Percentiles rank a stretch among this genome's conserved stretches.
Conservation (phyloP, 2,113 vertebrate genomes). For the Neoarius graeffei region DNA sequence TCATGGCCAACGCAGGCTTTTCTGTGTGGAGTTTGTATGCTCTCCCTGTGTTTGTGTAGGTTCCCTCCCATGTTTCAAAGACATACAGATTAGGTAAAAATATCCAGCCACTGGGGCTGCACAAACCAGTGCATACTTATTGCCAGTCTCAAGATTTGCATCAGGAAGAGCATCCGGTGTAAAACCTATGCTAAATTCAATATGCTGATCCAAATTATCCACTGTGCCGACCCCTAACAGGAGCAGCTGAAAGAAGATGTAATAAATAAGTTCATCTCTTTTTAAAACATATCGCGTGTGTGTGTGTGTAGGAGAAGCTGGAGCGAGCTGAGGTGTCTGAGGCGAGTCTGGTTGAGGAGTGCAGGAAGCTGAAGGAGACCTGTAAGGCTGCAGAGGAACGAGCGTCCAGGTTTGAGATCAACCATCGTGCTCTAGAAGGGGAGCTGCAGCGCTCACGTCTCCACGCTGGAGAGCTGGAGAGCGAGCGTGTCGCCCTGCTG, state of each 20-base stretch:
- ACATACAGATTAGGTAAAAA: too few species aligned
- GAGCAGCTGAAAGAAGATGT: neutral
- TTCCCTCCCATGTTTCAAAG: too few species aligned
- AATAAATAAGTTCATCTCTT: neutral
- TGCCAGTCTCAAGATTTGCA: too few species aligned
- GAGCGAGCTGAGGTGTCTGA: slow-evolving; percentile 59
- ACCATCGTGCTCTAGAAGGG: slow-evolving; percentile 67
- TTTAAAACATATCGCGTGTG: neutral
- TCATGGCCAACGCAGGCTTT: too few species aligned
- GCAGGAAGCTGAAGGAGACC: slow-evolving; percentile 67
- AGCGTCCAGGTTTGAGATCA: slow-evolving; percentile 68
- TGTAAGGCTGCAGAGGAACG: slow-evolving; percentile 69
- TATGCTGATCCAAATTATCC: too few species aligned
- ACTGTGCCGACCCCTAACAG: too few species aligned
- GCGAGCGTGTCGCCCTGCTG: slow-evolving; percentile 64
- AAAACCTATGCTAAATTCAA: too few species aligned
- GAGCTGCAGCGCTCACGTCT: slow-evolving; percentile 73
- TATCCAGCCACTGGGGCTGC: too few species aligned
- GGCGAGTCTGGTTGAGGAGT: slow-evolving; percentile 62
- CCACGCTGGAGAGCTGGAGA: slow-evolving; percentile 67
- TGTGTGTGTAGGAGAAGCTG: slow-evolving; percentile 66
- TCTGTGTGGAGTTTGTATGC: too few species aligned
- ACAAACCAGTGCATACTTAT: too few species aligned
- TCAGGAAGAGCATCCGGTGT: too few species aligned
- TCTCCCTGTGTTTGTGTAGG: too few species aligned